Evolutionary conservation across 2,888 invertebrate genomes (phyloP), one percentile per base, ranked within the genome.

Genomic region (Drosophila longiperda): DNA sequence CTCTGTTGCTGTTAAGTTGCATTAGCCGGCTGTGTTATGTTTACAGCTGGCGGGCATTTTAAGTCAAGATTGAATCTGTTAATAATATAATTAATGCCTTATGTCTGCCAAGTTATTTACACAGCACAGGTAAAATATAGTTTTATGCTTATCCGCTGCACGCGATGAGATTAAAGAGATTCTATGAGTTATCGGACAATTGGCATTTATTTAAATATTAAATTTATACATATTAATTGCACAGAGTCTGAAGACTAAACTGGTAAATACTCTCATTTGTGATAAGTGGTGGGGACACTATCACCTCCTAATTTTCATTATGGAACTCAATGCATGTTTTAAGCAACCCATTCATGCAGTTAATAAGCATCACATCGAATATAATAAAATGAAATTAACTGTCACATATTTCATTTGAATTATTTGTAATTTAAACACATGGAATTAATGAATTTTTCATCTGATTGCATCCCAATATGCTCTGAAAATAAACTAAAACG

Each of bases 1-100:
- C 23, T 5, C 59, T 60, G 48, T 20, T 42, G 3, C 36, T 63
- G 73, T 75, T 74, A 69, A 38, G 17, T 36, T 50, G 38, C 63
- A 52, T 36, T 61, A 34, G 66, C 76, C 71, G 78, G 76, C n/a
- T 42, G 34, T 77, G 73, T 64, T 72, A 72, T 48, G 42, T 54
- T 58, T 53, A 42, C 71, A 65, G 76, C 71, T 70, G 57, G 52
- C 64, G 61, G 57, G 66, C 59, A 62, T 59, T 70, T 70, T 34
- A 23, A 49, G 45, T 33, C 57, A 58, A 49, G 61, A 66, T 65
- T 69, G 49, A 34, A 34, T 49, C 45, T 59, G 48, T 61, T 62
- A 67, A 32, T 54, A 36, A 62, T 23, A 42, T 42, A 62, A 42
- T 62, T 58, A 34, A n/a, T 15, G 26, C 20, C n/a, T 50, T 55